Evolutionary conservation across 2,888 invertebrate species (phyloP).

Genomic region (Coremacera marginata): DNA sequence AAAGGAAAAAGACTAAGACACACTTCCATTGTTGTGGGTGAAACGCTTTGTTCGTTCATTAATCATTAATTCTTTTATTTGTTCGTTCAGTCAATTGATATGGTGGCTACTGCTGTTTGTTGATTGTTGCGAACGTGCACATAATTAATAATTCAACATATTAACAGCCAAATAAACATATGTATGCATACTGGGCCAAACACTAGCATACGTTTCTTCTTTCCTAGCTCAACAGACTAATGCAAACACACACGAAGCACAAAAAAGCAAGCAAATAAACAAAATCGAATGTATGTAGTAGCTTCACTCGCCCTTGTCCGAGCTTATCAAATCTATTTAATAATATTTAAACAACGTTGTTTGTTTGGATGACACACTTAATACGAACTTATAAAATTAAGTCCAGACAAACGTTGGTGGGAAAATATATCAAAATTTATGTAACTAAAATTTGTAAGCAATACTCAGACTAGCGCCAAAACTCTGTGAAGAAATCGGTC

Average conservation of each 20-base stretch:
- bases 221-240: not conserved
- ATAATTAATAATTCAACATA: constrained; percentile 39
- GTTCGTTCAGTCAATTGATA: not conserved
- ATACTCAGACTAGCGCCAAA: too few species aligned
- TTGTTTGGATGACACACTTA: constrained; percentile 4
- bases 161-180: not conserved
- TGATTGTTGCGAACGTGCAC: constrained; percentile 33
- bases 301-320: constrained; percentile 7
- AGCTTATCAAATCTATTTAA: constrained; percentile 26
- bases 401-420: not conserved
- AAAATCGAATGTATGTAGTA: not conserved
- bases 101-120: not conserved
- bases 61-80: not conserved
- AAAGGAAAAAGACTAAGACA: not conserved
- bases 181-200: not conserved
- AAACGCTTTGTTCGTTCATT: constrained; percentile 7
- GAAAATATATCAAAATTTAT: too few species aligned
- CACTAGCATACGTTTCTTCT: not conserved
- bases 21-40: not conserved
- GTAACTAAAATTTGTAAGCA: too few species aligned
- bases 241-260: not conserved
- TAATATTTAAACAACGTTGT: not conserved
- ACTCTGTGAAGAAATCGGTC: too few species aligned
- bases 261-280: not conserved
- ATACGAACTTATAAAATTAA: constrained; percentile 3